Evolutionary conservation across 1,140 invertebrate genomes (phyloP).

Genomic region (Epicauta chinensis): DNA sequence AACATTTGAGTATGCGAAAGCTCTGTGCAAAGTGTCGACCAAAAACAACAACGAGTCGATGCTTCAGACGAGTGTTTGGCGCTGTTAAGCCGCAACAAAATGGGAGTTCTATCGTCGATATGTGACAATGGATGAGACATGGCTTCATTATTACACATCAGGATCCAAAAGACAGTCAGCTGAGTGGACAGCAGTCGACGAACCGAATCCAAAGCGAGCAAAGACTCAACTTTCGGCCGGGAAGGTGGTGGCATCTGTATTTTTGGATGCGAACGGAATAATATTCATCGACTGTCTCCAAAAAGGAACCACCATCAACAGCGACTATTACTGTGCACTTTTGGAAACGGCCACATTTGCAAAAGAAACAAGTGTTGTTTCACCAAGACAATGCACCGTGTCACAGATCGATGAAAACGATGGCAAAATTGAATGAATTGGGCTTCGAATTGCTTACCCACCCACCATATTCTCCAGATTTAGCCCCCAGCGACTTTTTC

Average conservation of each 20-base stretch:
- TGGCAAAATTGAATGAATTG: background rate
- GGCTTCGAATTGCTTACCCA: background rate
- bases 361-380: slow-evolving; percentile 30
- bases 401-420: slow-evolving; percentile 12
- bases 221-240: slow-evolving; percentile 23
- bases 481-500: background rate
- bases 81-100: background rate
- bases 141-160: slow-evolving; percentile 21
- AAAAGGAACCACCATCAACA: slow-evolving; percentile 31
- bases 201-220: slow-evolving; percentile 30
- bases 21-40: slow-evolving; percentile 3
- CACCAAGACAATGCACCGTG: slow-evolving; percentile 31
- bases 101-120: slow-evolving; percentile 1
- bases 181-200: slow-evolving; percentile 29
- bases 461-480: background rate
- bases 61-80: background rate
- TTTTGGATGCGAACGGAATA: slow-evolving; percentile 28
- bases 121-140: background rate
- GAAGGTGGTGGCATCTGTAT: slow-evolving; percentile 36
- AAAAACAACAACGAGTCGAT: slow-evolving; percentile 1
- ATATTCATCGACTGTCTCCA: slow-evolving; percentile 26
- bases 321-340: slow-evolving; percentile 15
- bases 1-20: background rate
- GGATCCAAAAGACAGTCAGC: slow-evolving; percentile 39
- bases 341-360: slow-evolving; percentile 24